Percentiles rank a stretch among this genome's conserved stretches.
phyloP scores from a whole-genome alignment of 2,888 invertebrate genomes.

The Chymomyza caudatula region DNA sequence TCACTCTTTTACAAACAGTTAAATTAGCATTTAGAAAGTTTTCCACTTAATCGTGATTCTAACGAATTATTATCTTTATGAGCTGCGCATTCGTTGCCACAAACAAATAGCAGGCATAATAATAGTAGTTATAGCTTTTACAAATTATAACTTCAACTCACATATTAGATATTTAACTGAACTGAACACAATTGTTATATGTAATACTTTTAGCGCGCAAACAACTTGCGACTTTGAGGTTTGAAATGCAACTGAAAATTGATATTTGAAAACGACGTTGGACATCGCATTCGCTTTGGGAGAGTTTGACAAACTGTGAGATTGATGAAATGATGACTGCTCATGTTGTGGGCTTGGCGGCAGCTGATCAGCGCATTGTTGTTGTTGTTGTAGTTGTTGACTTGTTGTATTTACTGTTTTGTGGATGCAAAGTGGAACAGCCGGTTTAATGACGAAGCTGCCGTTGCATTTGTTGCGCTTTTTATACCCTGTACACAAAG shows the following conservation, averaged over 20 bases:
- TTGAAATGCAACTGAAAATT: constrained; percentile 49
- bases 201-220: neutral
- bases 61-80: neutral
- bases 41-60: neutral
- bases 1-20: neutral
- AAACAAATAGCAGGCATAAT: neutral
- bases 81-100: neutral
- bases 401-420: constrained; percentile 5
- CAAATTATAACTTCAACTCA: neutral
- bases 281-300: constrained; percentile 15
- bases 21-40: neutral
- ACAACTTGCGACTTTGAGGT: constrained; percentile 30
- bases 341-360: neutral
- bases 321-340: constrained; percentile 13
- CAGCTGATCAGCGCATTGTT: constrained; percentile 10
- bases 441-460: constrained; percentile 45
- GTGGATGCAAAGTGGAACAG: constrained; percentile 33
- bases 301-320: constrained; percentile 18
- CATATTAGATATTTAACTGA: constrained; percentile 26
- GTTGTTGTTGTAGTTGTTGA: neutral
- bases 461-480: constrained; percentile 18
- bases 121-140: neutral
- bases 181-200: neutral
- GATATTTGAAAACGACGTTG: constrained; percentile 17
- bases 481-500: constrained; percentile 20